These are phyloP conservation scores for Macrochelys suwanniensis DNA, from an alignment of 2,797 vertebrate genomes.

Conservation along the genomic window DNA sequence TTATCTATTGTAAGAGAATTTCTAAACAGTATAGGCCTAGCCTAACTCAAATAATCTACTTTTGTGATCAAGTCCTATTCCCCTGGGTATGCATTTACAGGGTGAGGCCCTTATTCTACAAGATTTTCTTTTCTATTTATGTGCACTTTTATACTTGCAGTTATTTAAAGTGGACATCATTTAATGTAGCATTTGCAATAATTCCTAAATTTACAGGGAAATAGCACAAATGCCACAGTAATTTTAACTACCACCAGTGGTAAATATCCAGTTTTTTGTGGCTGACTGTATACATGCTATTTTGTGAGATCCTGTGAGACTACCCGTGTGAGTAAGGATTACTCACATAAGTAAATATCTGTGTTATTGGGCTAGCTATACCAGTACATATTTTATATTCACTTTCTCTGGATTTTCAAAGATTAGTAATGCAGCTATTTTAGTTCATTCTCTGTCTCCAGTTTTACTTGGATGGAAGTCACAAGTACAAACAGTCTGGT, in stretches of 20 bases:
- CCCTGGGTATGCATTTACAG: accelerated
- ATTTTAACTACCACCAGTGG: slow-evolving; percentile 29
- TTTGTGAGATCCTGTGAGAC: slow-evolving; percentile 2
- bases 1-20: not conserved
- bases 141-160: not conserved
- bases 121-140: not conserved
- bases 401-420: slow-evolving; percentile 13
- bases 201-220: slow-evolving; percentile 59
- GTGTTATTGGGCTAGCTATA: not conserved
- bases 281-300: not conserved
- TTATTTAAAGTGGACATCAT: slow-evolving; percentile 6
- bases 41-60: not conserved
- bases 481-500: not conserved
- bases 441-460: slow-evolving; percentile 17
- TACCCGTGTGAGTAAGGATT: slow-evolving; percentile 33
- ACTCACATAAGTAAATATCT: slow-evolving; percentile 35
- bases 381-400: not conserved
- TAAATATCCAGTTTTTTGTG: slow-evolving; percentile 43
- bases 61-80: not conserved
- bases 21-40: not conserved
- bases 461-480: slow-evolving; percentile 32
- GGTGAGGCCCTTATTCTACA: not conserved
- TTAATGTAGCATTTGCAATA: slow-evolving; percentile 39
- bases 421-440: slow-evolving; percentile 17
- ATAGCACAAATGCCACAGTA: not conserved